These are phyloP conservation scores for Euwallacea fornicatus DNA, from an alignment of 1,140 invertebrate genomes.

Conservation along the genomic window DNA sequence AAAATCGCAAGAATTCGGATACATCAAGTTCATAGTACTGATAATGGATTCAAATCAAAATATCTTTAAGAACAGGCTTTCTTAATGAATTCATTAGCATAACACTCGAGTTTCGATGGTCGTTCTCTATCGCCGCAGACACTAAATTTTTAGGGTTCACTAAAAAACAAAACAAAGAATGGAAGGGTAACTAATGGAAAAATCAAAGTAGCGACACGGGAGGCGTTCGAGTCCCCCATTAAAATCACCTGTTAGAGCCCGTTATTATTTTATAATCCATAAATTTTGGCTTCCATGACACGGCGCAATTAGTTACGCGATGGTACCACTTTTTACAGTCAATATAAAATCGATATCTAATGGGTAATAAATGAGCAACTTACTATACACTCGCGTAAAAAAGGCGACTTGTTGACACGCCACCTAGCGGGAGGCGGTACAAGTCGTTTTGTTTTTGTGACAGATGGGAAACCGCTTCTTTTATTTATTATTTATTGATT, in stretches of 20 bases:
- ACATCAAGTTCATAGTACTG: neutral
- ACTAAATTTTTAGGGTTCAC: neutral
- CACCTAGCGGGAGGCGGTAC: slow-evolving; percentile 7
- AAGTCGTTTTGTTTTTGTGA: neutral
- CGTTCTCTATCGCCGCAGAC: too few species aligned
- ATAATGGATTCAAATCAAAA: too few species aligned
- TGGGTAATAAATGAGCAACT: slow-evolving; percentile 3
- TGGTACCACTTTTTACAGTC: neutral
- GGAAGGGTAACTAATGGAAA: neutral
- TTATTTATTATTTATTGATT: too few species aligned
- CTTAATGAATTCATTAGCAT: too few species aligned
- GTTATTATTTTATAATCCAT: slow-evolving; percentile 13
- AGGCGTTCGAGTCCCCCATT: neutral
- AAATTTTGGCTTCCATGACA: slow-evolving; percentile 7
- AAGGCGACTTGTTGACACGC: slow-evolving; percentile 1
- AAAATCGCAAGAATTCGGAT: neutral
- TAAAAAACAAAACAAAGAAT: slow-evolving; percentile 5
- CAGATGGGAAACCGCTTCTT: too few species aligned
- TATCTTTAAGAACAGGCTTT: too few species aligned
- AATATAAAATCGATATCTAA: neutral
- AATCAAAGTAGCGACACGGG: slow-evolving; percentile 1
- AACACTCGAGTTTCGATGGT: too few species aligned
- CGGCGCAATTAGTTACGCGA: neutral
- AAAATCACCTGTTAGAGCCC: slow-evolving; percentile 16
- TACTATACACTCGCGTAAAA: neutral